Evolutionary conservation across 2,888 invertebrate species (phyloP).

Genomic region (Himalopsyche kuldschensis): DNA sequence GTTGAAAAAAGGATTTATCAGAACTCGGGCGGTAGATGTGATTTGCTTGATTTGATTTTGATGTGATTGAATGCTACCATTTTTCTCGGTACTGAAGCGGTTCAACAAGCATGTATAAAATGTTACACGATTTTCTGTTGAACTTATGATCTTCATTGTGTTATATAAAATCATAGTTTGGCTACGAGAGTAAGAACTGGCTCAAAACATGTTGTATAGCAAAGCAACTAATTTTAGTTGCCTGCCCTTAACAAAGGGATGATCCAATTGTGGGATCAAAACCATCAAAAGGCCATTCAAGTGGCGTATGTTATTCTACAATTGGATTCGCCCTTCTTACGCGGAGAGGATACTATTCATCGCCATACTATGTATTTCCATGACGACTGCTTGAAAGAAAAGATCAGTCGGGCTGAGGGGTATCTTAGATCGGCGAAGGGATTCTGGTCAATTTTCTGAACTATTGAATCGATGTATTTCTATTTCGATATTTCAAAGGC

Average conservation of each 20-base stretch:
- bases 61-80: no score
- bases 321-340: not conserved
- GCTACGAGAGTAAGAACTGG: not conserved
- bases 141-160: not conserved
- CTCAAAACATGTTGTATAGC: not conserved
- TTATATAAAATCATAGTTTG: not conserved
- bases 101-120: no score
- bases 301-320: not conserved
- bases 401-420: not conserved
- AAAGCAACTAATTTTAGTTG: not conserved
- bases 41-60: no score
- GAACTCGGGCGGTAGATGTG: no score
- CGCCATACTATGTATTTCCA: not conserved
- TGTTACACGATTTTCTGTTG: no score
- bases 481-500: no score
- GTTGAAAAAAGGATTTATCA: no score
- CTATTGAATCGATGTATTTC: no score
- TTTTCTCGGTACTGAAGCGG: no score
- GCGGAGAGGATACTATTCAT: not conserved
- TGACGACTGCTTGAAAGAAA: not conserved
- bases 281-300: not conserved
- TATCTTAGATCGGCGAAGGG: not conserved
- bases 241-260: not conserved
- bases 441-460: no score
- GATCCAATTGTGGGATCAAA: not conserved